Base-by-base conservation (phyloP, 2,888 invertebrate species). In the Elysia crispata region DNA sequence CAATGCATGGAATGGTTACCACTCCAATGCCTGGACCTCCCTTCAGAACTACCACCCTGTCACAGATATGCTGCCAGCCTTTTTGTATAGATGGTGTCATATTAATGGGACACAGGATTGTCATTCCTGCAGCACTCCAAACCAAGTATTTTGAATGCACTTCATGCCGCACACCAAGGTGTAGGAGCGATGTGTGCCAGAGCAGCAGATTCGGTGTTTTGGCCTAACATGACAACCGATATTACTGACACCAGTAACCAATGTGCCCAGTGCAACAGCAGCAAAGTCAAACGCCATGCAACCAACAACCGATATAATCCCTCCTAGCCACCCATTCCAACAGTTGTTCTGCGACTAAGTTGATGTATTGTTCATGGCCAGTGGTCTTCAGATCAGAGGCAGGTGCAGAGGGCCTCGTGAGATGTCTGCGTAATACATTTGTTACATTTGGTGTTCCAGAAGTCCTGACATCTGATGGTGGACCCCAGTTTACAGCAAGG, bases 121-220 rank as follows among this genome's bases (percentile, higher is more conserved):
- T 87, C 8, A 84, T 87, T 8, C 87, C 86, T 1, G 82, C 83
- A 13, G 75, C 82, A 13, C 86, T 86, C 15, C 64, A 85, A n/a
- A 25, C 25, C 66, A 1, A 78, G 82, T 8, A 57, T 85, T 0
- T 70, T 87, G 0, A 20, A 13, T 1, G 76, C 84, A 0, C 81
- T 87, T 1, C 85, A 87, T 72, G 79, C 87, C 11, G 87, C 86
- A 41, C 87, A 87, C 66, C 86, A 86, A 79, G 86, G 86, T 11
- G 82, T 83, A 49, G n/a, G n/a, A n/a, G n/a, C n/a, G n/a, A n/a
- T n/a, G n/a, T n/a, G n/a, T n/a, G n/a, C n/a, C n/a, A n/a, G 86
- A 60, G 86, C 86, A 30, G 86, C 87, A 73, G 60, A 79, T 1
- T 85, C 86, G 6, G 80, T 87, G 0, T 86, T 87, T 69, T 87